Base-by-base conservation (phyloP, 1,140 invertebrate genomes). In the Pseudomyrmex dendroicus region DNA sequence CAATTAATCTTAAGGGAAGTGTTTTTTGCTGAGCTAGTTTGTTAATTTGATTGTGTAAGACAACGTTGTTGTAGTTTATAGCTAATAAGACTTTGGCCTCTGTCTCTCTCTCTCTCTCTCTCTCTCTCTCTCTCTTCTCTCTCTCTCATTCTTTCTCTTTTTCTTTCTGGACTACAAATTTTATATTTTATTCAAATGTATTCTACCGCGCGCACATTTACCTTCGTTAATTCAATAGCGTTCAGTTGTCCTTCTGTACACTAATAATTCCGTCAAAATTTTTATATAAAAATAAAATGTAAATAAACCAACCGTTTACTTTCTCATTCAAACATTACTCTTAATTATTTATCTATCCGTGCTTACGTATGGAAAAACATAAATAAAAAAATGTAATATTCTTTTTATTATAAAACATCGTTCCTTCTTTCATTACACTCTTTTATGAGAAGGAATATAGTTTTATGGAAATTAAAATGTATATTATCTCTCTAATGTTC, bases 121-220 rank as follows among this genome's bases (percentile, higher is more conserved):
- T 25, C 25, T 25, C n/a, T 25, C 25, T 35, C 35, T 35, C 35
- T 35, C 35, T 35, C 5, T 35, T 35, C 35, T 35, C 35, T 35
- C 35, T 35, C 35, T 35, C 5, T 7, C 5, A 35, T 35, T 7
- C 0, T 35, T 35, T 35, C 5, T 35, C 35, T 35, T 35, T 35
- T 35, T 35, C 35, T 35, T 35, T 35, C 35, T 35, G 35, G 5
- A 35, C 35, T 35, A 35, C 35, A 44, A 15, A 72, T 80, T 80
- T 72, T 80, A 59, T 59, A 80, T 80, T 61, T 56, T 80, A 80
- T 59, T 80, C 66, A 70, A 70, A 80, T 72, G 8, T 80, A 72
- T 80, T 72, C 76, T 46, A 22, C 64, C n/a, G 44, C 7, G 25
- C 20, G 10, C 17, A 20, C 66, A 44, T 59, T 59, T 59, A 9